Conservation (phyloP, 2,888 invertebrate genomes). For the Doris montereyensis region DNA sequence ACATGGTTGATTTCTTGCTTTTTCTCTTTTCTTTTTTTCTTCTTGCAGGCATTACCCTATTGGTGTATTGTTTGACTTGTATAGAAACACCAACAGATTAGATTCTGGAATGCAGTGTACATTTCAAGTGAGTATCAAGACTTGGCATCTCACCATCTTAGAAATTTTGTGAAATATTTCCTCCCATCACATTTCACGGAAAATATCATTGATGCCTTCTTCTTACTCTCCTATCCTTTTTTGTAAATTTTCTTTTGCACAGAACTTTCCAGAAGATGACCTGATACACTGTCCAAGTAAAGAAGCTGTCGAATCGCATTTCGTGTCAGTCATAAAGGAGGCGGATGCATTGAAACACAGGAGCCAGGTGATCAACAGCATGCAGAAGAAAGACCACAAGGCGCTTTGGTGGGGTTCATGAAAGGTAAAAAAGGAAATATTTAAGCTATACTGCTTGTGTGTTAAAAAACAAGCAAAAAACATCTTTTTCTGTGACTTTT, state of each 20-base stretch:
- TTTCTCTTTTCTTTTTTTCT: not conserved
- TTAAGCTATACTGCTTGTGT: too few species aligned
- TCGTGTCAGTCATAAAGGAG: conserved; percentile 96
- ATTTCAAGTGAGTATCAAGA: too few species aligned
- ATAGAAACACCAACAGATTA: conserved; percentile 75
- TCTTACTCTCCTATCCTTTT: too few species aligned
- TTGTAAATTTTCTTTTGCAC: conserved; percentile 67
- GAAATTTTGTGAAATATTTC: too few species aligned
- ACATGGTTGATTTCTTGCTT: too few species aligned
- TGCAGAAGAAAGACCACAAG: conserved; percentile 91
- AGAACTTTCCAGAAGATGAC: conserved; percentile 91
- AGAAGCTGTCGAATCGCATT: conserved; percentile 93
- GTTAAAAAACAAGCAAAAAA: too few species aligned
- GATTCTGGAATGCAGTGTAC: too few species aligned
- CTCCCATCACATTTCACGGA: too few species aligned
- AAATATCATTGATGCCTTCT: too few species aligned
- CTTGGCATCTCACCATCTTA: too few species aligned
- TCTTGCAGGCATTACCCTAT: conserved; percentile 78
- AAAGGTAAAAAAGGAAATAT: conserved; percentile 85
- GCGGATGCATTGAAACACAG: conserved; percentile 98
- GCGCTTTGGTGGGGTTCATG: conserved; percentile 94
- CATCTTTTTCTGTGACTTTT: too few species aligned
- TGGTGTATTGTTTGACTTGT: conserved; percentile 93
- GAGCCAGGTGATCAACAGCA: conserved; percentile 77
- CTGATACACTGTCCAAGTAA: conserved; percentile 86